Percentiles rank a stretch among this genome's conserved stretches.
Evolutionary conservation across 2,113 vertebrate genomes (phyloP).

Genomic region (Maccullochella peelii): DNA sequence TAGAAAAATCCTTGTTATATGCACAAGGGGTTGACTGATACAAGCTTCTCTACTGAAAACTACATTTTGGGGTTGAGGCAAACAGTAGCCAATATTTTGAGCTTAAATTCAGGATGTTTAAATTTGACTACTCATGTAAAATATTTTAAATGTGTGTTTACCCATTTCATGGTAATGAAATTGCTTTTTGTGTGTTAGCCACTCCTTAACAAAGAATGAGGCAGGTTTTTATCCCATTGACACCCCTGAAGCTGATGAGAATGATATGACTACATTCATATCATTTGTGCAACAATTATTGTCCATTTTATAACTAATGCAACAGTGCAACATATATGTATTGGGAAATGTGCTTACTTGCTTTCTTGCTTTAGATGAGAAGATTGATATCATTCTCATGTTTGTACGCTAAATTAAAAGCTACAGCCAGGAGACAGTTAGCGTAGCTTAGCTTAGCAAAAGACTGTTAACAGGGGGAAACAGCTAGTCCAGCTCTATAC

Average conservation of each 20-base stretch:
- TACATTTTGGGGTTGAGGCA: background rate
- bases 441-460: background rate
- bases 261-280: background rate
- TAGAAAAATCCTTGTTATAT: background rate
- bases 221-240: no score
- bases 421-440: background rate
- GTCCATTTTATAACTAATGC: background rate
- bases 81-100: no score
- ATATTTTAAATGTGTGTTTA: background rate
- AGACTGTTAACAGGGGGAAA: background rate
- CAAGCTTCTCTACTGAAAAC: background rate
- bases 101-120: background rate
- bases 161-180: no score
- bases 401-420: no score
- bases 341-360: background rate
- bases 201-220: background rate
- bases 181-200: background rate
- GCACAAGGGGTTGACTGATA: background rate
- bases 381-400: background rate
- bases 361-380: background rate
- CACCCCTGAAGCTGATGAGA: background rate
- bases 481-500: background rate
- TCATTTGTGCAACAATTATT: background rate
- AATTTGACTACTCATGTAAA: background rate
- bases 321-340: background rate